Base-by-base conservation (phyloP, 2,797 vertebrate species). In the Gambelia wislizenii region DNA sequence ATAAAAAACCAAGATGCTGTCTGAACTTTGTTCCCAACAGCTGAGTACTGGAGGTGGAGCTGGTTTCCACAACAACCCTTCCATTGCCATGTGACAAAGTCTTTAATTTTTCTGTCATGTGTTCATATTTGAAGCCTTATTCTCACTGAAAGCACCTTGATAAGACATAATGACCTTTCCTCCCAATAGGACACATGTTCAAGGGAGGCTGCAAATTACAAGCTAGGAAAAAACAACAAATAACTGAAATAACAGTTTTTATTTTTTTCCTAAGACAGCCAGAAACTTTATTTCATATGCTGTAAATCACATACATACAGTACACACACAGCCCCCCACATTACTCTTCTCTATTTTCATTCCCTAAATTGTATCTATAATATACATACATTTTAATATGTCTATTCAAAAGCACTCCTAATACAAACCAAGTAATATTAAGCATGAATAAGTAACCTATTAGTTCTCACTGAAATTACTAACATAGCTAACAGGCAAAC, bases 41-140 rank as follows among this genome's bases (percentile, higher is more conserved):
- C 74, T 64, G 72, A 83, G 12, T 20, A 67, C 33, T 72, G 30
- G 75, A 80, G 67, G 79, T 67, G 47, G 30, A n/a, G 64, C 36
- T 49, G n/a, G 88, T 92, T 91, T 72, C 83, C 89, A 92, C 88
- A 84, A 89, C 49, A 89, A 93, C 87, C 42, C 86, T 88, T 22
- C 77, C 47, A n/a, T n/a, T 9, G 36, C 59, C 74, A 64, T 54
- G 44, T 83, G 44, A 61, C 70, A 88, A 74, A 88, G 44, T 56
- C 42, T 54, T 88, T 84, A 69, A 61, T 47, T 79, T 86, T 59
- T 85, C 42, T 27, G 14, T 69, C 47, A 36, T 49, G 47, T 72
- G 87, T 42, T 2, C 6, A 56, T 30, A 82, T 56, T 80, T 67
- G 61, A 42, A 91, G 87, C 72, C 87, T 87, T 90, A 87, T 81